phyloP scores from a whole-genome alignment of 2,888 invertebrate species.

The Pomacea canaliculata region DNA sequence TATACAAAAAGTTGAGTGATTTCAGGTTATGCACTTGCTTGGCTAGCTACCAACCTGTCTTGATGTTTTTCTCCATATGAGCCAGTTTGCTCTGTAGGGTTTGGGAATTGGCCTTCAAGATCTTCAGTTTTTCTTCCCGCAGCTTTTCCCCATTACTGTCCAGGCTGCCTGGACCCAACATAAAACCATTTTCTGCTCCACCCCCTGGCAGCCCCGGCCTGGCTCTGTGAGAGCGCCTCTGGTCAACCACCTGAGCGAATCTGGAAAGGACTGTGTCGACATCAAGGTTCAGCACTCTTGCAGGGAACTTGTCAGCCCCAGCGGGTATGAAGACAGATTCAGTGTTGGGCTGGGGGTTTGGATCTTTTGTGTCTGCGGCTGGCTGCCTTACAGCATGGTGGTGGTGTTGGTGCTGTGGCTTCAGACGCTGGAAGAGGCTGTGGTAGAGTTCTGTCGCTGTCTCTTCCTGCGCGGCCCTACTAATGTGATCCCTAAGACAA shows the following conservation, averaged over 20 bases:
- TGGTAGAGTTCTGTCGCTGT: no score
- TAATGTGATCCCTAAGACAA: no score
- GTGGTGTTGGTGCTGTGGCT: not conserved
- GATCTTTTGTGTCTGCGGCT: constrained; percentile 4
- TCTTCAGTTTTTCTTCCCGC: constrained; percentile 53
- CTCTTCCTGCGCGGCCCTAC: no score
- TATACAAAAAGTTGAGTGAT: no score
- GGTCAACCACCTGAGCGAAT: constrained; percentile 48
- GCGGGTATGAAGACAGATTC: not conserved
- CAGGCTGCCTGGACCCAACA: not conserved
- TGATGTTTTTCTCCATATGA: not conserved
- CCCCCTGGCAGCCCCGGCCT: not conserved
- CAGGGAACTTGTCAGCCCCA: constrained; percentile 22
- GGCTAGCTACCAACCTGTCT: not conserved
- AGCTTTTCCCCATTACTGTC: constrained; percentile 27
- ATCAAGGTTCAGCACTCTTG: constrained; percentile 38
- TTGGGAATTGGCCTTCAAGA: constrained; percentile 55
- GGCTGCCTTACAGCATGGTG: not conserved
- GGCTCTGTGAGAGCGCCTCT: constrained; percentile 5
- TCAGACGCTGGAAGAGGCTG: not conserved
- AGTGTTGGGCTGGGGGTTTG: constrained; percentile 2
- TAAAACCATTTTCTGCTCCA: not conserved
- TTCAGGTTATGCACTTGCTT: not conserved
- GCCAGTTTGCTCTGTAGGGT: constrained; percentile 55
- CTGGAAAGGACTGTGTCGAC: constrained; percentile 48